Conservation (phyloP, 2,113 vertebrate genomes). For the Nyctereutes procyonoides region DNA sequence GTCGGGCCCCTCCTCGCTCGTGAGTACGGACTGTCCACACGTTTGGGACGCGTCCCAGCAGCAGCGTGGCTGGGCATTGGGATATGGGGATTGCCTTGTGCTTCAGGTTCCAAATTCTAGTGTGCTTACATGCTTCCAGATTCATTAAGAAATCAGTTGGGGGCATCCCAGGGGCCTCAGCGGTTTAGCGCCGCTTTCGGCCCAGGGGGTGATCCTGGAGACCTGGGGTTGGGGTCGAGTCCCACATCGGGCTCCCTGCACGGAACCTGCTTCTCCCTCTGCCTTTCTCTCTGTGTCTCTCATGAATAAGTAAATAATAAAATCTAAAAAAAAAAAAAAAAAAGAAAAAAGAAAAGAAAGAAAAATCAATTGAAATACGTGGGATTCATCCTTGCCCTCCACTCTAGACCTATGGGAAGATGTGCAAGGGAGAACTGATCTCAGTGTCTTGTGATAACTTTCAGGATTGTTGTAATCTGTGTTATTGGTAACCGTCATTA, state of each 20-base stretch:
- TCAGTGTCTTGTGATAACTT: background rate
- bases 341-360: too few relatives aligned
- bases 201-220: too few relatives aligned
- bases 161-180: too few relatives aligned
- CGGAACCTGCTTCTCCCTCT: too few relatives aligned
- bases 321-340: too few relatives aligned
- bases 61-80: background rate
- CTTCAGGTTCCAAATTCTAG: background rate
- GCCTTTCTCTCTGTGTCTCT: too few relatives aligned
- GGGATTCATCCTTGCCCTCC: background rate
- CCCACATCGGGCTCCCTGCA: too few relatives aligned
- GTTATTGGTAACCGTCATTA: slow-evolving; percentile 25
- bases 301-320: too few relatives aligned
- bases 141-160: background rate
- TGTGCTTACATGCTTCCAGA: background rate
- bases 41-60: background rate
- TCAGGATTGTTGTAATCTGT: background rate
- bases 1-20: background rate
- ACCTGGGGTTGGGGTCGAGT: too few relatives aligned
- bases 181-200: too few relatives aligned
- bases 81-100: background rate
- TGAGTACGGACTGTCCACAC: background rate
- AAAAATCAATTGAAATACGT: background rate
- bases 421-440: background rate
- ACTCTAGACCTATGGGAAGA: background rate